phyloP scores from a whole-genome alignment of 2,797 vertebrate species.

The Thaleichthys pacificus region DNA sequence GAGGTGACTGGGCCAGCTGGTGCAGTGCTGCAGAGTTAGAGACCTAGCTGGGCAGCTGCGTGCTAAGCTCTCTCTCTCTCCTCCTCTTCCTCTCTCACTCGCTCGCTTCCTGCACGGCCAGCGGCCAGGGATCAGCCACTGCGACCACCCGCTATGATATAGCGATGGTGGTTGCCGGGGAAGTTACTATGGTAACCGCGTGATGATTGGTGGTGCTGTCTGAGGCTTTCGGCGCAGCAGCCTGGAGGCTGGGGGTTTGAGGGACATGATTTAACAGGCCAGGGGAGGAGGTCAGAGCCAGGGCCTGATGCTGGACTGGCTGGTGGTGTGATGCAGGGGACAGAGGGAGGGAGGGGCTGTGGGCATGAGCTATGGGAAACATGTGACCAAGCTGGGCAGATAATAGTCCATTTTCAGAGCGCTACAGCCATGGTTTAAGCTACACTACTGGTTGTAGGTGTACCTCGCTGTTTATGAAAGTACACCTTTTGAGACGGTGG shows the following conservation, averaged over 20 bases:
- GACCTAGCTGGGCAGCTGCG: slow-evolving; percentile 80
- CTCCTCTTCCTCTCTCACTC: slow-evolving; percentile 6
- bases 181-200: slow-evolving; percentile 89
- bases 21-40: slow-evolving; percentile 84
- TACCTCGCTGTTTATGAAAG: too few species aligned
- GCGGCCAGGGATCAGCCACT: slow-evolving; percentile 83
- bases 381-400: too few species aligned
- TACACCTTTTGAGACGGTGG: too few species aligned
- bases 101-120: slow-evolving; percentile 73
- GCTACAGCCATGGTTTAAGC: neutral
- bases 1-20: slow-evolving; percentile 82
- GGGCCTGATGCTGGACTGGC: slow-evolving; percentile 78
- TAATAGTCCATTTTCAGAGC: too few species aligned
- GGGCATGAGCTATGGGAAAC: neutral
- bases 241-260: slow-evolving; percentile 75
- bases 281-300: slow-evolving; percentile 70
- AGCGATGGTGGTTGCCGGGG: slow-evolving; percentile 89
- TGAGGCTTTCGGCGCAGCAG: slow-evolving; percentile 75
- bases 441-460: neutral
- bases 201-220: slow-evolving; percentile 88
- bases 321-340: slow-evolving; percentile 69
- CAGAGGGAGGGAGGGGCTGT: slow-evolving; percentile 75
- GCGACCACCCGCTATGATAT: slow-evolving; percentile 83
- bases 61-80: slow-evolving; percentile 6
- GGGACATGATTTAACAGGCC: slow-evolving; percentile 69